Conservation (phyloP, 2,797 vertebrate species). For the Erethizon dorsatum region DNA sequence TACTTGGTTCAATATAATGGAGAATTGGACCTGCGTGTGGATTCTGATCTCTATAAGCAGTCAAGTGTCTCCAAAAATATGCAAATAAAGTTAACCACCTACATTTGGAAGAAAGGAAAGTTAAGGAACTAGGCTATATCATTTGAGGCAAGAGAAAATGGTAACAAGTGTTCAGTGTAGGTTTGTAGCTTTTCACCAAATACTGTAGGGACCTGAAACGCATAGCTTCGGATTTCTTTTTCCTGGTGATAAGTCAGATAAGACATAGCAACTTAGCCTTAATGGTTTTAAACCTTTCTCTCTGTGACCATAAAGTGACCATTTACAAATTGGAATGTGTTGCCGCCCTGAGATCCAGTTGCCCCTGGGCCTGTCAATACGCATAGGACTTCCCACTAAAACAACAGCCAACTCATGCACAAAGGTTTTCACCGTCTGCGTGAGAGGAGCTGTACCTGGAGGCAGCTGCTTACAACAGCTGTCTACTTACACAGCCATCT, state of each 20-base stretch:
- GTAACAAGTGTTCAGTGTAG: slow-evolving; percentile 76
- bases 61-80: slow-evolving; percentile 80
- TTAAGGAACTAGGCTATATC: slow-evolving; percentile 59
- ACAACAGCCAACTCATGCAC: slow-evolving; percentile 66
- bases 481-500: slow-evolving; percentile 90
- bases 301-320: slow-evolving; percentile 88
- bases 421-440: slow-evolving; percentile 66
- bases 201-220: slow-evolving; percentile 80
- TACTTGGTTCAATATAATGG: slow-evolving; percentile 87
- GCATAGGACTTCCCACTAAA: slow-evolving; percentile 79
- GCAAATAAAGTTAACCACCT: slow-evolving; percentile 87
- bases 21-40: slow-evolving; percentile 86
- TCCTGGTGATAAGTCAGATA: slow-evolving; percentile 89
- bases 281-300: slow-evolving; percentile 89
- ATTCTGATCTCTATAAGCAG: slow-evolving; percentile 84
- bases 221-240: slow-evolving; percentile 88
- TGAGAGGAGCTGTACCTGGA: slow-evolving; percentile 81
- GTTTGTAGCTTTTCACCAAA: slow-evolving; percentile 85
- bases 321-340: slow-evolving; percentile 89
- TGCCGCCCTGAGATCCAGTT: slow-evolving; percentile 85
- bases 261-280: slow-evolving; percentile 88
- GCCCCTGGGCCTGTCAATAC: slow-evolving; percentile 77
- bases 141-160: slow-evolving; percentile 44
- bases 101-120: slow-evolving; percentile 72
- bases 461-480: slow-evolving; percentile 92